phyloP scores from a whole-genome alignment of 53 echinoderm and acorn worm species.

The Glandiceps talaboti region DNA sequence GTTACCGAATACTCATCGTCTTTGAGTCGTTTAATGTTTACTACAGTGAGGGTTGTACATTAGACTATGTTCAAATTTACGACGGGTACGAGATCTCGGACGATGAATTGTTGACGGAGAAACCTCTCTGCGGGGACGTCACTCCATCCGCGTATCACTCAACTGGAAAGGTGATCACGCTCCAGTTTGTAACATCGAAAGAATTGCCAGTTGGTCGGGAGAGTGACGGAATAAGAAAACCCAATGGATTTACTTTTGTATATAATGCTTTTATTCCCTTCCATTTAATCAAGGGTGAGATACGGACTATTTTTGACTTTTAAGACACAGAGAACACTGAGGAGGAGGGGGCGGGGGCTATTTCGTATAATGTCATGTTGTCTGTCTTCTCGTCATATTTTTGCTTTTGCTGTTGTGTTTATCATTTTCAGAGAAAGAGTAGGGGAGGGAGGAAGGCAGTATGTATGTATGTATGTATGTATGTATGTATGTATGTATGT shows the following conservation, averaged over 20 bases:
- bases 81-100: constrained; percentile 59
- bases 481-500: too few relatives aligned
- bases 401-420: too few relatives aligned
- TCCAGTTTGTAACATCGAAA: constrained; percentile 79
- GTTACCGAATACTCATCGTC: constrained; percentile 30
- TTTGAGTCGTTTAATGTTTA: constrained; percentile 77
- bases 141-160: constrained; percentile 43
- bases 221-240: background rate
- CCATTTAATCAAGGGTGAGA: background rate
- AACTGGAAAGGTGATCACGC: constrained; percentile 62
- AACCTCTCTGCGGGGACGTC: constrained; percentile 59
- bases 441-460: too few relatives aligned
- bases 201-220: constrained; percentile 42
- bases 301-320: background rate
- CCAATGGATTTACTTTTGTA: constrained; percentile 61
- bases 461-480: too few relatives aligned
- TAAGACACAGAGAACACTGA: background rate
- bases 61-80: constrained; percentile 47
- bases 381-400: background rate
- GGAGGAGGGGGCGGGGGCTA: too few relatives aligned
- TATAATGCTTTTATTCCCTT: constrained; percentile 46
- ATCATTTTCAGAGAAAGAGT: too few relatives aligned
- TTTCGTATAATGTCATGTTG: background rate
- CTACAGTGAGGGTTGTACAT: constrained; percentile 52
- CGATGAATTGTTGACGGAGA: constrained; percentile 52